Evolutionary conservation across 1,140 invertebrate species (phyloP), one percentile per base, ranked within the genome.

Genomic region (Papilio helenus): DNA sequence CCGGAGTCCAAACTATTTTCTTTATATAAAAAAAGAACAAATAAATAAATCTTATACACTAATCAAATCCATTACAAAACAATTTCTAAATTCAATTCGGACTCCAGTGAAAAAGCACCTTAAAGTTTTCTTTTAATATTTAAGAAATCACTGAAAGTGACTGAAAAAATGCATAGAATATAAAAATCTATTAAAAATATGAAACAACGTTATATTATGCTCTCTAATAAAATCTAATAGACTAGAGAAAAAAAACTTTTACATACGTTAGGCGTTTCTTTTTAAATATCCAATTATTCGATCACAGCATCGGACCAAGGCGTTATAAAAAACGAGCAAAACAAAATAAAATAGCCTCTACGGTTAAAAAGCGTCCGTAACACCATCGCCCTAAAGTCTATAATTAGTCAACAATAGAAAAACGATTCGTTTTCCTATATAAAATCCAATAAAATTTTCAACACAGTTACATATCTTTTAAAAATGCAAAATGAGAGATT

Each of bases 181-280:
- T 87, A 87, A 55, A 51, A 85, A 80, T 83, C 85, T 81, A 87
- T 86, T 88, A 82, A 86, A 84, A 89, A 89, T 71, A 77, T 87
- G 82, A 89, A 87, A 87, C 80, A 87, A 85, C 85, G 49, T 73
- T 86, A 83, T 81, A 82, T 85, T 83, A 87, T 83, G 80, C 83
- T 84, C 79, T 81, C 76, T 81, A 72, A 81, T 78, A 86, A 88
- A 83, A 86, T 85, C 87, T 88, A 89, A 85, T 89, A 90, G 91
- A 94, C 92, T 94, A 94, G 91, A 93, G 88, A 90, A 89, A 83
- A 92, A 89, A 92, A 92, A 89, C 85, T 88, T 87, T 84, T 83
- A 85, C 89, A 92, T 84, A 90, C 89, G 74, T 77, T 76, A 77
- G 76, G 55, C 74, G 20, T 76, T 42, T 88, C 87, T 85, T 81